These are phyloP conservation scores for Ginglymostoma cirratum DNA, from an alignment of 2,113 vertebrate genomes.

Conservation along the genomic window DNA sequence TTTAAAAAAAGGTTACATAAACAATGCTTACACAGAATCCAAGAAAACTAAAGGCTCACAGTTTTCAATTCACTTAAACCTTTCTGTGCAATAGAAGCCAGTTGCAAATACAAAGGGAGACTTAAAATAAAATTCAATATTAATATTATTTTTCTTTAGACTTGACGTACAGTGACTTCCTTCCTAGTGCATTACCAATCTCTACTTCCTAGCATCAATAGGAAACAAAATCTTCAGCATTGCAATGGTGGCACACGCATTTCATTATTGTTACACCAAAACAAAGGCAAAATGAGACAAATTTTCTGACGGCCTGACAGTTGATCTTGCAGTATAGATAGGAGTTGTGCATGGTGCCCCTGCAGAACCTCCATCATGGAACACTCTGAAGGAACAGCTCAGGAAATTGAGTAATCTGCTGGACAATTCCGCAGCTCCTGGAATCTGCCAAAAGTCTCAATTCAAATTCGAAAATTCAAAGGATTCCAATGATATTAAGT, in stretches of 20 bases:
- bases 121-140: neutral
- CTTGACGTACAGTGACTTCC: constrained; percentile 18
- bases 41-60: neutral
- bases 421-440: too few species aligned
- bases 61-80: neutral
- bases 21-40: neutral
- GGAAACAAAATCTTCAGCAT: neutral
- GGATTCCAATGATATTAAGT: too few species aligned
- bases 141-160: neutral
- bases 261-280: neutral
- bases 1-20: neutral
- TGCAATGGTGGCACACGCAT: neutral
- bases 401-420: too few species aligned
- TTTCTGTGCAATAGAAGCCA: neutral
- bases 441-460: too few species aligned
- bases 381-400: too few species aligned
- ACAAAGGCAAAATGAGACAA: neutral
- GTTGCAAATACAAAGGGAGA: neutral
- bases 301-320: too few species aligned
- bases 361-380: too few species aligned
- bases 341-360: too few species aligned
- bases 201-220: neutral
- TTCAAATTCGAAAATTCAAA: too few species aligned
- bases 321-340: too few species aligned
- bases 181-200: neutral